Conservation (phyloP, 2,797 vertebrate species). For the Pangasius mekongensis region DNA sequence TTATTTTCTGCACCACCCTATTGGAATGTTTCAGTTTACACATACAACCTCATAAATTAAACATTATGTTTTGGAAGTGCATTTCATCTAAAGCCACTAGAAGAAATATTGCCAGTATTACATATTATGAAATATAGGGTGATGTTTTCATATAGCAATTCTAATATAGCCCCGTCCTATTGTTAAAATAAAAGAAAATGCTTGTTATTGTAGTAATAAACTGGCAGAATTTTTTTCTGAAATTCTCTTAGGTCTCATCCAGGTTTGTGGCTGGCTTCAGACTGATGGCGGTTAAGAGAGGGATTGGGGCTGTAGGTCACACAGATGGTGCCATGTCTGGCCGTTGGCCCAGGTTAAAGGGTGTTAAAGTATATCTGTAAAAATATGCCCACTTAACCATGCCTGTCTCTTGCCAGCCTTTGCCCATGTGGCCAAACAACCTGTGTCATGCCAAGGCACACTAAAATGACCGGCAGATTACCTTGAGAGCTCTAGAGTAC, state of each 20-base stretch:
- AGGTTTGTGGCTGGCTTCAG: constrained; percentile 22
- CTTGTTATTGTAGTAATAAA: not conserved
- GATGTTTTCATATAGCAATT: not conserved
- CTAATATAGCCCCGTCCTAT: not conserved
- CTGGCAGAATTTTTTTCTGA: not conserved
- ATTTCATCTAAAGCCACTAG: not conserved
- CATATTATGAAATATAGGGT: not conserved
- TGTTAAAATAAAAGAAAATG: not conserved
- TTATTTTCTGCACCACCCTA: not conserved
- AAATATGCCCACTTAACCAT: constrained; percentile 48
- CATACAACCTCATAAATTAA: not conserved
- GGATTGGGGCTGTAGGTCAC: constrained; percentile 42
- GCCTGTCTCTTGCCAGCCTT: constrained; percentile 45
- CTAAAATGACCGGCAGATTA: not conserved
- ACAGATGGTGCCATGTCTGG: constrained; percentile 50
- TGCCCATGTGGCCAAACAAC: constrained; percentile 39
- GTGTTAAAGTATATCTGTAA: constrained; percentile 41
- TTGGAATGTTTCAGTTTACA: not conserved
- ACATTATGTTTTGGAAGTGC: not conserved
- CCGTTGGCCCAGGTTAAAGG: constrained; percentile 47
- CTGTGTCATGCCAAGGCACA: constrained; percentile 36
- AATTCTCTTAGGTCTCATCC: constrained; percentile 24
- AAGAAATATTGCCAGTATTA: not conserved
- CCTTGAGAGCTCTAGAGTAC: not conserved
- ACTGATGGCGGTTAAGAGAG: constrained; percentile 21